These are phyloP conservation scores for Synergus laeviventris DNA, from an alignment of 2,888 invertebrate genomes.

Conservation along the genomic window DNA sequence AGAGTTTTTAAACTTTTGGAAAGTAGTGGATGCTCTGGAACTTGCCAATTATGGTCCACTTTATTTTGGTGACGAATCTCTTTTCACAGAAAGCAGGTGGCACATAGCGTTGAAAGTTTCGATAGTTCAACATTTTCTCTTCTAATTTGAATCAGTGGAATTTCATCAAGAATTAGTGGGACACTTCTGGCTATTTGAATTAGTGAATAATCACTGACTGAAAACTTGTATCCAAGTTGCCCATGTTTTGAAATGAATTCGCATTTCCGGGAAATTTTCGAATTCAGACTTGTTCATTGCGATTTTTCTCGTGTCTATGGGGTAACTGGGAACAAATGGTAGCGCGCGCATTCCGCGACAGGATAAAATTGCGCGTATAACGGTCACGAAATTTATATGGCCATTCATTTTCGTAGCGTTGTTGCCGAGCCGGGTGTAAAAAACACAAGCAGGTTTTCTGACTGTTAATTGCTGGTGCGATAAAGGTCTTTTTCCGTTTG, in stretches of 20 bases:
- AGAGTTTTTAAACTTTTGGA: slow-evolving; percentile 6
- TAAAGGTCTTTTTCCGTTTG: slow-evolving; percentile 30
- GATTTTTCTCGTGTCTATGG: slow-evolving; percentile 10
- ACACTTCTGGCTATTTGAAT: too few species aligned
- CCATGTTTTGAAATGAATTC: slow-evolving; percentile 5
- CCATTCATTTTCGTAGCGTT: slow-evolving; percentile 26
- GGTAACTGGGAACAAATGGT: slow-evolving; percentile 12
- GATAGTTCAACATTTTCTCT: neutral
- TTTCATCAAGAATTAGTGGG: too few species aligned
- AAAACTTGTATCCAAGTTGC: neutral
- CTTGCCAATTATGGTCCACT: slow-evolving; percentile 5
- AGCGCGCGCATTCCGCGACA: slow-evolving; percentile 33
- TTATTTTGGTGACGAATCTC: neutral
- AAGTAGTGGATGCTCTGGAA: neutral
- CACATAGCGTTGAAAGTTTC: neutral
- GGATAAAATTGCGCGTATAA: slow-evolving; percentile 31
- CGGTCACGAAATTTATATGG: slow-evolving; percentile 30
- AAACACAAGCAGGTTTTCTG: slow-evolving; percentile 37
- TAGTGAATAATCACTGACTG: too few species aligned
- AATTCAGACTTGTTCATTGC: slow-evolving; percentile 24
- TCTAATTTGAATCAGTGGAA: too few species aligned
- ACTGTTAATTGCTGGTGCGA: slow-evolving; percentile 25
- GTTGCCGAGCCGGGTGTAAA: slow-evolving; percentile 10
- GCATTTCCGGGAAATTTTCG: slow-evolving; percentile 5
- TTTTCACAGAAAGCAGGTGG: neutral